Conservation (phyloP, 2,888 invertebrate genomes). For the Meganola albula region DNA sequence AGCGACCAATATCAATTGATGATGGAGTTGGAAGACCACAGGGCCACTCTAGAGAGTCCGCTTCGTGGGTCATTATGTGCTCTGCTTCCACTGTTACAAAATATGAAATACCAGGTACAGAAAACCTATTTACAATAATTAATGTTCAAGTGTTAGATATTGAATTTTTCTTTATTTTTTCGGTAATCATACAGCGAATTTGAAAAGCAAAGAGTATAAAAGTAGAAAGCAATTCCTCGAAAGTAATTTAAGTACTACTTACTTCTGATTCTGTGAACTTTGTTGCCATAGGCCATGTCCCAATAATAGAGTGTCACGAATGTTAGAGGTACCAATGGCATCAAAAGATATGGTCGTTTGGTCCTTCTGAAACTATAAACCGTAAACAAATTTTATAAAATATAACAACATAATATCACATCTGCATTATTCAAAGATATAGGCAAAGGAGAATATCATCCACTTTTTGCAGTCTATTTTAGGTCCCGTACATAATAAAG, state of each 20-base stretch:
- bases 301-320: constrained; percentile 84
- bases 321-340: constrained; percentile 83
- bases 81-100: constrained; percentile 89
- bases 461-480: too few species aligned
- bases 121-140: too few species aligned
- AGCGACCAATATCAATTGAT: constrained; percentile 81
- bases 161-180: too few species aligned
- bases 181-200: too few species aligned
- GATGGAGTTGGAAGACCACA: constrained; percentile 86
- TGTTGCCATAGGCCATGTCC: constrained; percentile 87
- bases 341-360: constrained; percentile 77
- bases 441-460: too few species aligned
- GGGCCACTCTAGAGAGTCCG: constrained; percentile 82
- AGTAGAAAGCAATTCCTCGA: too few species aligned
- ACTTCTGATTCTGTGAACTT: constrained; percentile 86
- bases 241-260: too few species aligned
- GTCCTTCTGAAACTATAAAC: constrained; percentile 77
- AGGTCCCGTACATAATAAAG: too few species aligned
- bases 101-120: too few species aligned
- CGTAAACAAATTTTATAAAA: background rate
- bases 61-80: constrained; percentile 86
- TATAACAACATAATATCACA: background rate
- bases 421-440: too few species aligned
- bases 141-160: too few species aligned
- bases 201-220: too few species aligned